These are phyloP conservation scores for Prunella strophiata DNA, from an alignment of 2,797 vertebrate genomes.

Conservation along the genomic window DNA sequence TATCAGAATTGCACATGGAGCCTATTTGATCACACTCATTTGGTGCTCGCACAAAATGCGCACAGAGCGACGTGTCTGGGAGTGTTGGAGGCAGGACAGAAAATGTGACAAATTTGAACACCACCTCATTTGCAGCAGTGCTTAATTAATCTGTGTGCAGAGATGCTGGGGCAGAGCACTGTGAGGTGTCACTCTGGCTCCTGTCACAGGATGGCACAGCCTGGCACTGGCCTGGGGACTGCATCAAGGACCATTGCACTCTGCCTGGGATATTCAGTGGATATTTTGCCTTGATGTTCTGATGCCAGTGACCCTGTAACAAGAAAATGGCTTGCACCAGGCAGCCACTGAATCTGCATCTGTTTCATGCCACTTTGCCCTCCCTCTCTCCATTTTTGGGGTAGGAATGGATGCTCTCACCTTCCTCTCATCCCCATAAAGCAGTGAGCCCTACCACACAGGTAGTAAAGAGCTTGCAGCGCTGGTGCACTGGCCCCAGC, in stretches of 20 bases:
- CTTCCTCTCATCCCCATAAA: background rate
- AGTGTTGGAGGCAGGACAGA: background rate
- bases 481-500: background rate
- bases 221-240: background rate
- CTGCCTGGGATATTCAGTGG: background rate
- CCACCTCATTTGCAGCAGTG: background rate
- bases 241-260: background rate
- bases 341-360: background rate
- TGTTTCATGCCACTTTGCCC: background rate
- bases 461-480: background rate
- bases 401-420: background rate
- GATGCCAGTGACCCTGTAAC: background rate
- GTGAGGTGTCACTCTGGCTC: background rate
- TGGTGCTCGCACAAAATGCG: fast-evolving
- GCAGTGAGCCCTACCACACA: background rate
- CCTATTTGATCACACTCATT: background rate
- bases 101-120: background rate
- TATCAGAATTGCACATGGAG: background rate
- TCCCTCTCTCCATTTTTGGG: conserved; percentile 13
- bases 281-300: background rate
- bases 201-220: background rate
- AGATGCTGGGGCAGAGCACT: fast-evolving
- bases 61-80: background rate
- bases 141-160: background rate
- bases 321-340: background rate